A percentile compares a stretch with the other conserved stretches of the same genome.
These are phyloP conservation scores for Orchestia grillus DNA, from an alignment of 1,140 invertebrate species.

Conservation along the genomic window DNA sequence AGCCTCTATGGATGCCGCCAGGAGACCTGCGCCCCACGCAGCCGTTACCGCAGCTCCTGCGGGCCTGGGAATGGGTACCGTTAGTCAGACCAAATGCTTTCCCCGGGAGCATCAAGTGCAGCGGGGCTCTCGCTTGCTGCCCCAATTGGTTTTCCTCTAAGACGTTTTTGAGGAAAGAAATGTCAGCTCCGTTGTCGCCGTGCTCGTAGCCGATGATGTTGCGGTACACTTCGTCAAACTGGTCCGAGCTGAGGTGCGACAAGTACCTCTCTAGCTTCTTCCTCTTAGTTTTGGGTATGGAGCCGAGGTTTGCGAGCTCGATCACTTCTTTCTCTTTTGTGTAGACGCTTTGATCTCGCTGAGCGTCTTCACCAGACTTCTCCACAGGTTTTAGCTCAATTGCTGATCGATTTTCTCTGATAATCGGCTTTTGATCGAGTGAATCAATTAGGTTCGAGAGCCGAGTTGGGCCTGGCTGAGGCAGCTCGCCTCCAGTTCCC, in stretches of 20 bases:
- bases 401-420: neutral
- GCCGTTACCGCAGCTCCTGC: neutral
- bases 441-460: neutral
- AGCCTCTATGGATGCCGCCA: neutral
- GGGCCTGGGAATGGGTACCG: conserved; percentile 19
- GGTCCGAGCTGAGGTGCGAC: neutral
- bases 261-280: conserved; percentile 26
- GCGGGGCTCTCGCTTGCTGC: neutral
- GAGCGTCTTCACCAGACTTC: neutral
- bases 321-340: conserved; percentile 23
- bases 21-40: neutral
- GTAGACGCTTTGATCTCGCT: neutral
- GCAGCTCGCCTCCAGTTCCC: neutral
- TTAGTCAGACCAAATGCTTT: neutral
- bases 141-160: neutral
- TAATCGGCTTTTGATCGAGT: neutral
- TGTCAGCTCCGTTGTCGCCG: too few species aligned
- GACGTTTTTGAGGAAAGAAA: neutral
- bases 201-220: conserved; percentile 10
- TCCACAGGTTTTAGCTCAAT: neutral
- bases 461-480: neutral
- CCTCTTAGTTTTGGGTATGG: neutral
- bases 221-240: conserved; percentile 21
- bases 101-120: neutral
- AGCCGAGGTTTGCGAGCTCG: neutral